These are phyloP conservation scores for Oceanites oceanicus DNA, from an alignment of 2,113 vertebrate species.

Conservation along the genomic window DNA sequence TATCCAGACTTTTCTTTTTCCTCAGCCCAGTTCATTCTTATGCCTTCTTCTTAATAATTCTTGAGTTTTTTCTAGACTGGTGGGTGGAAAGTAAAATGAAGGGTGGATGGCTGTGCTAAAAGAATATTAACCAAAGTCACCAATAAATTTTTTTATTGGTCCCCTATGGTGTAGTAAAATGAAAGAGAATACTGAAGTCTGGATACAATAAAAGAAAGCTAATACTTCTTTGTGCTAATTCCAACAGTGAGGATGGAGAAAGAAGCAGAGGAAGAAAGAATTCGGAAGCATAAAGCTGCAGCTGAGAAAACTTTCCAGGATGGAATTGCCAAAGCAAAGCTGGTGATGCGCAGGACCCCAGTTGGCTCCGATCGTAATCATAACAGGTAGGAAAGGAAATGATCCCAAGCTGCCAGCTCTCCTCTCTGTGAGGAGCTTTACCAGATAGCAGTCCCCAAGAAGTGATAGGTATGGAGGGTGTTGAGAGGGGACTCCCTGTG, in stretches of 20 bases:
- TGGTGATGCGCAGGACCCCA: slow-evolving; percentile 86
- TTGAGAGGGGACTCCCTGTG: background rate
- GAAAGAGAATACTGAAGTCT: background rate
- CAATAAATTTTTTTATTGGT: background rate
- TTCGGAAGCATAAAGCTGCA: slow-evolving; percentile 86
- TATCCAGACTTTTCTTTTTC: background rate
- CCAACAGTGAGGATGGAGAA: slow-evolving; percentile 88
- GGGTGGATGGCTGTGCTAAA: background rate
- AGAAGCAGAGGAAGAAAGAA: slow-evolving; percentile 91
- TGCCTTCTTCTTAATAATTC: background rate
- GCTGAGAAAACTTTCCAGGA: slow-evolving; percentile 92
- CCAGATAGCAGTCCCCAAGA: background rate
- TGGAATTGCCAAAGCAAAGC: slow-evolving; percentile 88
- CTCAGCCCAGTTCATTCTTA: background rate
- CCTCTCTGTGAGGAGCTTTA: background rate
- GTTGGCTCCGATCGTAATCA: slow-evolving; percentile 94
- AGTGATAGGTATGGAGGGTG: background rate
- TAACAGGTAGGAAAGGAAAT: slow-evolving; percentile 79
- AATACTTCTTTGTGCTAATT: background rate
- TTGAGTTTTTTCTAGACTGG: background rate
- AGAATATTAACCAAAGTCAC: background rate
- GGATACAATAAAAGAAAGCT: background rate
- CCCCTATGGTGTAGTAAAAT: background rate
- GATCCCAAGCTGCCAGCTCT: background rate
- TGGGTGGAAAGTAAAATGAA: background rate